These are phyloP conservation scores for Laspeyria flexula DNA, from an alignment of 2,888 invertebrate species.

Conservation along the genomic window DNA sequence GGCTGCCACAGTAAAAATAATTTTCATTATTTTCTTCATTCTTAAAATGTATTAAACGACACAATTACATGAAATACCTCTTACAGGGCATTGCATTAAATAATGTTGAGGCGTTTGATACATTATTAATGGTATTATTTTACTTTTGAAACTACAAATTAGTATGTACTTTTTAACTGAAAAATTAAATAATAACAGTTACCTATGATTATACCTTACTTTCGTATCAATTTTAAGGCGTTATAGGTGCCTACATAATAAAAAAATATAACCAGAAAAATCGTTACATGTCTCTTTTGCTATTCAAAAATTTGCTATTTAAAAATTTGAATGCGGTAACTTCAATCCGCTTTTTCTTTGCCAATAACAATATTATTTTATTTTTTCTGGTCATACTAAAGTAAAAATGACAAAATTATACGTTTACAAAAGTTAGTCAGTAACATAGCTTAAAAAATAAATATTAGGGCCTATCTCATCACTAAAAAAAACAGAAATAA, in stretches of 20 bases:
- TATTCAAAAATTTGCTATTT: too few relatives aligned
- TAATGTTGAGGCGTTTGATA: neutral
- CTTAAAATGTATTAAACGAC: too few relatives aligned
- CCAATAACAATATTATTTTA: neutral
- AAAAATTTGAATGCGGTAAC: too few relatives aligned
- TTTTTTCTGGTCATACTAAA: neutral
- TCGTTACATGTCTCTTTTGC: too few relatives aligned
- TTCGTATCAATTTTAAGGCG: neutral
- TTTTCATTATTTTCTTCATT: too few relatives aligned
- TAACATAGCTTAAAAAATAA: neutral
- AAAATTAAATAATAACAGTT: neutral
- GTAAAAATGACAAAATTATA: neutral
- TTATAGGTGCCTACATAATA: neutral
- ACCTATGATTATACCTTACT: neutral
- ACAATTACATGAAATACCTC: too few relatives aligned
- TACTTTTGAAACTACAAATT: neutral
- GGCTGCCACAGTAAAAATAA: too few relatives aligned
- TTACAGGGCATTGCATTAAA: neutral
- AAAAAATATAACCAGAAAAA: neutral
- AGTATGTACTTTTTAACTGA: neutral
- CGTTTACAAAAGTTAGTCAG: neutral
- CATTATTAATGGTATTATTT: neutral
- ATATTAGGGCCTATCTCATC: neutral
- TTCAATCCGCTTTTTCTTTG: too few relatives aligned
- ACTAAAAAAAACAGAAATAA: too few relatives aligned